Percentiles rank a stretch among this genome's conserved stretches.
phyloP scores from a whole-genome alignment of 2,113 vertebrate species.

The Anguilla rostrata region DNA sequence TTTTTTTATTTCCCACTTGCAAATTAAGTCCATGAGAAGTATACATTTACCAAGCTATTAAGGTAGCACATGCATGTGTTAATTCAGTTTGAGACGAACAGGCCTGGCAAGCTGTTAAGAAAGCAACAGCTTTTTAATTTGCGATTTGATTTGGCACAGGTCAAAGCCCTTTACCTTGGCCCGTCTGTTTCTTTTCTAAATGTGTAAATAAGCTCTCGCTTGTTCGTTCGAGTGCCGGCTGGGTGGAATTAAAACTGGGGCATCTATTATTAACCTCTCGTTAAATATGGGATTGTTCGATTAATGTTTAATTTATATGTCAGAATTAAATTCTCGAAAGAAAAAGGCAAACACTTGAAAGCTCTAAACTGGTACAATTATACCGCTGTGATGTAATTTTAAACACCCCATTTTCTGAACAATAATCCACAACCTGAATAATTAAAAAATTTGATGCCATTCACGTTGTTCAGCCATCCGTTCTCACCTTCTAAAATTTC shows the following conservation, averaged over 20 bases:
- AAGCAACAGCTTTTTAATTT: neutral
- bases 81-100: neutral
- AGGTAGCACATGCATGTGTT: neutral
- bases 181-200: neutral
- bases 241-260: neutral
- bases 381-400: neutral
- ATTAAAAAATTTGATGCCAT: neutral
- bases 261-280: neutral
- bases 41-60: neutral
- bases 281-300: neutral
- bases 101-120: neutral
- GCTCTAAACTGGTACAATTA: neutral
- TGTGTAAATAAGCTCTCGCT: neutral
- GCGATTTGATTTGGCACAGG: neutral
- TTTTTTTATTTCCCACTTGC: no score
- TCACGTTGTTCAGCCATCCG: neutral
- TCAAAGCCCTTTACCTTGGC: neutral
- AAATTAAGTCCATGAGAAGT: no score
- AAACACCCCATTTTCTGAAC: neutral
- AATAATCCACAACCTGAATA: neutral
- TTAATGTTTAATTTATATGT: constrained; percentile 3
- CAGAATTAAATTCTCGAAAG: neutral
- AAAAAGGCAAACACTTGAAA: neutral
- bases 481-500: neutral
- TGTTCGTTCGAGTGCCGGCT: neutral